These are phyloP conservation scores for Ophion costatus DNA, from an alignment of 2,888 invertebrate genomes.

Conservation along the genomic window DNA sequence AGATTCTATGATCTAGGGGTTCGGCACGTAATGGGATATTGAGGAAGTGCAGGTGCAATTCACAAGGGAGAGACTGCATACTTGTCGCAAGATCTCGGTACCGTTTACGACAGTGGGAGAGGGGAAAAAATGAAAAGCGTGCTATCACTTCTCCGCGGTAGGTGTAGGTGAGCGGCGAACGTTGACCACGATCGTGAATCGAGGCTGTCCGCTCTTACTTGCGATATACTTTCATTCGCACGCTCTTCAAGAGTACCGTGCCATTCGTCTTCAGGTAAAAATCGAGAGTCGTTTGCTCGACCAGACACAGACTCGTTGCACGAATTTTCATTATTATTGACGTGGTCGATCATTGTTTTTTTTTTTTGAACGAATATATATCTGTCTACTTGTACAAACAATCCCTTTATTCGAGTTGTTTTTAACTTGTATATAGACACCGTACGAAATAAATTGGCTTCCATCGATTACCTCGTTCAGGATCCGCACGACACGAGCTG, in stretches of 20 bases:
- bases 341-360: constrained; percentile 16
- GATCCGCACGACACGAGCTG: constrained; percentile 72
- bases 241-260: constrained; percentile 56
- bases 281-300: constrained; percentile 48
- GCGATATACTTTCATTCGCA: constrained; percentile 65
- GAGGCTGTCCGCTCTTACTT: constrained; percentile 16
- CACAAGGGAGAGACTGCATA: constrained; percentile 59
- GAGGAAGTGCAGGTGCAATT: constrained; percentile 63
- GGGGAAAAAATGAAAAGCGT: constrained; percentile 45
- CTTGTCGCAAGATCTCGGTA: constrained; percentile 48
- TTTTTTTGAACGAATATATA: constrained; percentile 14
- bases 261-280: constrained; percentile 62
- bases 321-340: constrained; percentile 64
- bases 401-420: not conserved
- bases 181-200: constrained; percentile 60
- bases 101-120: constrained; percentile 3
- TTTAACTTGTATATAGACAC: constrained; percentile 5
- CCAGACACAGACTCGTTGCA: constrained; percentile 47
- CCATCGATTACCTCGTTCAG: constrained; percentile 75
- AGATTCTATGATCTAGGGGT: constrained; percentile 25
- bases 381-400: not conserved
- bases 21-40: constrained; percentile 25
- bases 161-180: constrained; percentile 61
- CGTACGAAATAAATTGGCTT: not conserved
- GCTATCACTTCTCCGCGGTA: constrained; percentile 45